A percentile compares a stretch with the other conserved stretches of the same genome.
These are phyloP conservation scores for Chelon labrosus DNA, from an alignment of 2,797 vertebrate species.

Conservation along the genomic window DNA sequence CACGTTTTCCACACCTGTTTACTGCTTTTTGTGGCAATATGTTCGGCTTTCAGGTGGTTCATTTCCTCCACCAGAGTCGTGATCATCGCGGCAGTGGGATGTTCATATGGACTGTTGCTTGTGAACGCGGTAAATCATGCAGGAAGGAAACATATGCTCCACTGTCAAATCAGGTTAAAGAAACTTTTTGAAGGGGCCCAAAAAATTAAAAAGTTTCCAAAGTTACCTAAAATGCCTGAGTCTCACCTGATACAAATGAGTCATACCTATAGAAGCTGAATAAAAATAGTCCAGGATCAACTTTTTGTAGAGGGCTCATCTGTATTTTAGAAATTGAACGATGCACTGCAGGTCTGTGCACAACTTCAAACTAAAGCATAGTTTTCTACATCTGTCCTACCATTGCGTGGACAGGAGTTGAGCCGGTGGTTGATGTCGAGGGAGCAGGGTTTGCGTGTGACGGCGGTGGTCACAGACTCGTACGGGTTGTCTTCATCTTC, in stretches of 20 bases:
- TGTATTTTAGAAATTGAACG: not conserved
- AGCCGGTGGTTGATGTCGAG: slow-evolving; percentile 91
- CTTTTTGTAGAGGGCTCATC: not conserved
- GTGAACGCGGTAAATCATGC: slow-evolving; percentile 8
- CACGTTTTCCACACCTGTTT: slow-evolving; percentile 37
- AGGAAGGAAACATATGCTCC: slow-evolving; percentile 25
- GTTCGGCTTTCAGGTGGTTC: slow-evolving; percentile 20
- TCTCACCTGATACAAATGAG: not conserved
- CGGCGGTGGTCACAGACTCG: slow-evolving; percentile 90
- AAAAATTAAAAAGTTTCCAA: not conserved
- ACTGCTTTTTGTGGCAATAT: not conserved
- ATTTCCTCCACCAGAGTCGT: slow-evolving; percentile 23
- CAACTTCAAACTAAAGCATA: not conserved
- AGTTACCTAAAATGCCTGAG: not conserved
- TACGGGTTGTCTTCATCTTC: slow-evolving; percentile 93
- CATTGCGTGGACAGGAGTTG: slow-evolving; percentile 84
- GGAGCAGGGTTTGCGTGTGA: slow-evolving; percentile 95
- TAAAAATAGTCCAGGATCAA: not conserved
- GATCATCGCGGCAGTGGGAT: slow-evolving; percentile 39
- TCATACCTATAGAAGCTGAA: not conserved
- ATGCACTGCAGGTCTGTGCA: not conserved
- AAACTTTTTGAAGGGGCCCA: not conserved
- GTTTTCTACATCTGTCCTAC: slow-evolving; percentile 73
- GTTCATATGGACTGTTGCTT: slow-evolving; percentile 29
- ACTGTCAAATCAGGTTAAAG: not conserved